A percentile compares a stretch with the other conserved stretches of the same genome.
Conservation (phyloP, 2,113 vertebrate species). For the Hippocampus mohnikei region DNA sequence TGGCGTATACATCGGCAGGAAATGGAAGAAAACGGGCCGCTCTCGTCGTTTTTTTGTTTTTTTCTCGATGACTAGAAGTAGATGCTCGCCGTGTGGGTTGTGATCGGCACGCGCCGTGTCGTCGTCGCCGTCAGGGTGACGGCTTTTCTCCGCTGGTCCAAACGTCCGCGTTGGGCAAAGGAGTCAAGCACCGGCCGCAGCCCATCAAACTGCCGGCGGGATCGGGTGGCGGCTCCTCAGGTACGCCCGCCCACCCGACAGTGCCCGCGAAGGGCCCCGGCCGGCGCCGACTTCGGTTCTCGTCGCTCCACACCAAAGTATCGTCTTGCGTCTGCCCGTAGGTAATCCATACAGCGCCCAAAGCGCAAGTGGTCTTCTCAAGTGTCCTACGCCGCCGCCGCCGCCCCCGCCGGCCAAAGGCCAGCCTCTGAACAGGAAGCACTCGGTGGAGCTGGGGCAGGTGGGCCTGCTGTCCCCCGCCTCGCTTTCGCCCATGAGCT, state of each 20-base stretch:
- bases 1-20: no score
- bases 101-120: no score
- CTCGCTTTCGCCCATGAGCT: conserved; percentile 87
- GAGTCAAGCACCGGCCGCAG: conserved; percentile 90
- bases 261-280: no score
- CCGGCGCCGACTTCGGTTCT: no score
- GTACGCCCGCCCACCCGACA: conserved; percentile 70
- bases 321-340: conserved; percentile 51
- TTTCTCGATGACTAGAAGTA: background rate
- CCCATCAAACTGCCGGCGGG: conserved; percentile 93
- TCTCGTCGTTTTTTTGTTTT: background rate
- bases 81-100: background rate
- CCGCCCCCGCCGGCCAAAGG: conserved; percentile 86
- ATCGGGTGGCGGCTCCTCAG: conserved; percentile 88
- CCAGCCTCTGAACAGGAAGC: conserved; percentile 88
- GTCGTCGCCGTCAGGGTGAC: conserved; percentile 74
- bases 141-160: conserved; percentile 83
- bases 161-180: conserved; percentile 89
- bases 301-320: background rate
- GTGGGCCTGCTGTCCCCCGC: conserved; percentile 89
- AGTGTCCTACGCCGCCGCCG: conserved; percentile 94
- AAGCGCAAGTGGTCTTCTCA: conserved; percentile 87
- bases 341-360: conserved; percentile 80
- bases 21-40: no score
- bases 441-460: conserved; percentile 88